phyloP scores from a whole-genome alignment of 53 echinoderm and acorn worm genomes.

The Arbacia lixula region DNA sequence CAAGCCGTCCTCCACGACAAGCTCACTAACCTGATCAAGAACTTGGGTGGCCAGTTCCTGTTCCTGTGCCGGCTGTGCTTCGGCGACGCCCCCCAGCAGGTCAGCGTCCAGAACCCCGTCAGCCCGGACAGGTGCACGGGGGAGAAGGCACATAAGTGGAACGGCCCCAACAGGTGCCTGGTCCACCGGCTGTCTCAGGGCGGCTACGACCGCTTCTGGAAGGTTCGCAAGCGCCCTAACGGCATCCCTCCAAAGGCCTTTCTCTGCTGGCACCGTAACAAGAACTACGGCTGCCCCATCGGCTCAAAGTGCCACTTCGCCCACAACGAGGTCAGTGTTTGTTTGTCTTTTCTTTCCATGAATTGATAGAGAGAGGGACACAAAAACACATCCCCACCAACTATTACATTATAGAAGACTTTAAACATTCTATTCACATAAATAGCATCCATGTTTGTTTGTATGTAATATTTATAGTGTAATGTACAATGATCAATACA shows the following conservation, averaged over 20 bases:
- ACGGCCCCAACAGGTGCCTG: conserved; percentile 58
- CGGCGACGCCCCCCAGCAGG: conserved; percentile 51
- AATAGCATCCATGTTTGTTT: too few relatives aligned
- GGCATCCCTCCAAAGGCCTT: conserved; percentile 73
- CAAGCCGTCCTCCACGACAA: background rate
- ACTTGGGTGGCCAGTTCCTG: conserved; percentile 55
- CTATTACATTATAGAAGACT: background rate
- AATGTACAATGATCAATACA: too few relatives aligned
- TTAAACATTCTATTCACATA: background rate
- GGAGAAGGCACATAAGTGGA: conserved; percentile 70
- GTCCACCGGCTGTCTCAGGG: conserved; percentile 60
- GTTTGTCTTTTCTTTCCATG: conserved; percentile 47
- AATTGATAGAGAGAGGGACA: background rate
- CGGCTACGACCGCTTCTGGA: conserved; percentile 65
- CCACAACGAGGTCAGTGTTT: conserved; percentile 67
- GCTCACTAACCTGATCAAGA: conserved; percentile 21
- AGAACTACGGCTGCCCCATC: conserved; percentile 67
- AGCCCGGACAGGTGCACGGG: conserved; percentile 57
- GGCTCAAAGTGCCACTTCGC: conserved; percentile 83
- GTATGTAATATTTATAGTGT: too few relatives aligned
- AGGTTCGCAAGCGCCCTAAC: conserved; percentile 77
- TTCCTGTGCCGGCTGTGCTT: conserved; percentile 58
- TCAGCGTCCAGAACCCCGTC: conserved; percentile 54
- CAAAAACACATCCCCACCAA: background rate
- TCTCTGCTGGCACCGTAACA: conserved; percentile 71